Base-by-base conservation (phyloP, 2,888 invertebrate species). In the Torymus auratus region DNA sequence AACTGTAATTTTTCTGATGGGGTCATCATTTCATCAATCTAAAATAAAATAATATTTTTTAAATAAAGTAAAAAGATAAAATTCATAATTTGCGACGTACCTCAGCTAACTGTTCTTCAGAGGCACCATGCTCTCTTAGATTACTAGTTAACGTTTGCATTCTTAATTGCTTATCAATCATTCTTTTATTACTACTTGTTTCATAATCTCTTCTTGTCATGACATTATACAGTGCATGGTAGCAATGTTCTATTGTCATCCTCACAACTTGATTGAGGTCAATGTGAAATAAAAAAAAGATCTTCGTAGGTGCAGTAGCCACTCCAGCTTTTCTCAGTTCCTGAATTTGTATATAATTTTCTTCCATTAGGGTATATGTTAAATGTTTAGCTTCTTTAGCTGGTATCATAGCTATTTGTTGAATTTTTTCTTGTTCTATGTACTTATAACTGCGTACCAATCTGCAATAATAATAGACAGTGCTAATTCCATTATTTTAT, bases 351-450 rank as follows among this genome's bases (percentile, higher is more conserved):
- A 95, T 91, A 84, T 94, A 94, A 88, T 96, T 95, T 87, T 98
- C 96, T 88, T 96, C 96, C 69, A 97, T 92, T 83, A 99, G 91
- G 84, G 94, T 95, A 90, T 98, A 98, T 0, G 97, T 95, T 14
- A 98, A 91, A 83, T 96, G 94, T 89, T 98, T 98, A 2, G 97
- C 96, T 90, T 98, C 97, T 89, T 98, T 99, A 28, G 96, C 95
- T 0, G 97, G 96, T 86, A 99, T 94, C 98, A 99, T 98, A 0
- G 96, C 97, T 84, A 96, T 92, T 86, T 96, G 96, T 89, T 98
- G 98, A 79, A 99, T 96, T 88, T 96, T 95, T 83, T 97, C 98
- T 85, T 98, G 97, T 89, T 98, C 98, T 80, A 98, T 94, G 88
- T 94, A 97, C 85, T 95, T 95, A 87, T 96, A 96, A 58, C 93